These are phyloP conservation scores for Sarcophilus harrisii DNA, from an alignment of 2,797 vertebrate genomes.

Conservation along the genomic window DNA sequence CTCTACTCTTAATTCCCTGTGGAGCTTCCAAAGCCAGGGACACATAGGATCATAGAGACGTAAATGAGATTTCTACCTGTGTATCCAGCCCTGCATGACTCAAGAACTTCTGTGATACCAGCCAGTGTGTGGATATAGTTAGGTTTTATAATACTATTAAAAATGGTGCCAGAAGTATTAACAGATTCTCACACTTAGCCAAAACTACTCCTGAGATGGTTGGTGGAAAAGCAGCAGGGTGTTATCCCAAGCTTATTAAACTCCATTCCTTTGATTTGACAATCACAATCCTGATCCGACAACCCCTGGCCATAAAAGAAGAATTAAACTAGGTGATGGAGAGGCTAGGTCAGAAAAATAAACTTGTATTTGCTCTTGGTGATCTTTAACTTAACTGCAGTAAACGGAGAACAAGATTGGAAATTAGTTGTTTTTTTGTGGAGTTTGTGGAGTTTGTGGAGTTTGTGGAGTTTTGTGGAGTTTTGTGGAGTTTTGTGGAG, in stretches of 20 bases:
- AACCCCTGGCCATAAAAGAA: neutral
- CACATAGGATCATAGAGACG: neutral
- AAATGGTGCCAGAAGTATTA: neutral
- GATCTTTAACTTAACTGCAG: constrained; percentile 47
- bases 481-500: constrained; percentile 54
- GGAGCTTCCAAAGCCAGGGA: neutral
- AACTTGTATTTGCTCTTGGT: constrained; percentile 60
- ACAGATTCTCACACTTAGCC: neutral
- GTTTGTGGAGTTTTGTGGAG: constrained; percentile 58
- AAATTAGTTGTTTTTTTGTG: constrained; percentile 74
- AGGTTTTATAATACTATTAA: neutral
- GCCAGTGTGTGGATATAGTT: neutral
- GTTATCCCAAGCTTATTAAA: neutral
- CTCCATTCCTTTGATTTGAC: neutral
- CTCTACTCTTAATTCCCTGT: neutral
- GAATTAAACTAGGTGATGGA: constrained; percentile 35
- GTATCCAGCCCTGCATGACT: neutral
- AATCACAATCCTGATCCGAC: neutral
- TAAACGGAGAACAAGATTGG: constrained; percentile 52
- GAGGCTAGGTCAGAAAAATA: constrained; percentile 46
- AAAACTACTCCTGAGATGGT: constrained; percentile 15
- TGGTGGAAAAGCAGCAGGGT: constrained; percentile 15
- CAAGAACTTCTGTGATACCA: neutral
- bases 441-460: too few relatives aligned
- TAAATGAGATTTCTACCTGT: neutral